Conservation (phyloP, 2,888 invertebrate species). For the Cremastobaeus sp. region DNA sequence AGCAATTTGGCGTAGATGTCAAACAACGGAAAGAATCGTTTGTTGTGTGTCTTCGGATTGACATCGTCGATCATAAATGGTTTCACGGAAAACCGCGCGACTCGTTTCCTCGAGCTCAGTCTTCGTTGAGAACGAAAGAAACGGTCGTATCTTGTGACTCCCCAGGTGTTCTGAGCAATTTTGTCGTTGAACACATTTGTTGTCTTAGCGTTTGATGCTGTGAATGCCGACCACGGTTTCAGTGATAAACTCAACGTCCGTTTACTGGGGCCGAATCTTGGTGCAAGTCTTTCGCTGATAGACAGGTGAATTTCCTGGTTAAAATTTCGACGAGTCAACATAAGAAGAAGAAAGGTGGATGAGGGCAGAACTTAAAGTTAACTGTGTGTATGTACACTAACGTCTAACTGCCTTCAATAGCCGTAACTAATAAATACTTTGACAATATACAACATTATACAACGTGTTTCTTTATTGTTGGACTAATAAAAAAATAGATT, state of each 20-base stretch:
- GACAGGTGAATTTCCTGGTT: conserved; percentile 44
- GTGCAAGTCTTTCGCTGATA: conserved; percentile 3
- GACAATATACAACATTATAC: too few relatives aligned
- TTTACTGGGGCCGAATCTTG: conserved; percentile 8
- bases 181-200: conserved; percentile 26
- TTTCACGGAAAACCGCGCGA: conserved; percentile 16
- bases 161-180: conserved; percentile 24
- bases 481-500: too few relatives aligned
- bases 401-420: too few relatives aligned
- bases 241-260: conserved; percentile 26
- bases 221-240: conserved; percentile 7
- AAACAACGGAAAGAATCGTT: neutral
- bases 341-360: neutral
- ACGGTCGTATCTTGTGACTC: conserved; percentile 11
- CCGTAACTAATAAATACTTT: too few relatives aligned
- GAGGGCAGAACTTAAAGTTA: conserved; percentile 6
- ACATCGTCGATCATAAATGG: conserved; percentile 1
- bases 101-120: conserved; percentile 19
- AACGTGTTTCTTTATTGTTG: too few relatives aligned
- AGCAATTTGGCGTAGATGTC: neutral
- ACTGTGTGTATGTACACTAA: conserved; percentile 7
- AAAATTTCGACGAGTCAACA: conserved; percentile 37
- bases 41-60: neutral
- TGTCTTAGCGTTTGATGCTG: conserved; percentile 2
- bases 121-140: conserved; percentile 23